Conservation (phyloP, 2,113 vertebrate species). For the Gymnocephalus cernua region DNA sequence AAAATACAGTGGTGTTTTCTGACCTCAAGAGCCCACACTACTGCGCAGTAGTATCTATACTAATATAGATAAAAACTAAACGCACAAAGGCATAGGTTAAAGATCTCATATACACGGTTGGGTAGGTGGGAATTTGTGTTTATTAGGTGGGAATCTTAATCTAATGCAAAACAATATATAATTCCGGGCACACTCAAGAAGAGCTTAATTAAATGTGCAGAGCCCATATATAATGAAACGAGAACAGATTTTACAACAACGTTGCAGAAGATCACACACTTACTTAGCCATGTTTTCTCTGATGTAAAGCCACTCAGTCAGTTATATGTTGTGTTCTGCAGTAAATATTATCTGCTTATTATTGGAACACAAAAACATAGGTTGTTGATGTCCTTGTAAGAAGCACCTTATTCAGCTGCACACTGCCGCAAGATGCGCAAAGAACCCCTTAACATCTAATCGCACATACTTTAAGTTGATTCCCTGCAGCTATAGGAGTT, state of each 20-base stretch:
- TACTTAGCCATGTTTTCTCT: background rate
- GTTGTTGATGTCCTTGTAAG: slow-evolving; percentile 1
- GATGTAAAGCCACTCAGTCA: background rate
- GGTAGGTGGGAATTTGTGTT: background rate
- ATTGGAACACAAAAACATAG: background rate
- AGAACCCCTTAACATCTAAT: slow-evolving; percentile 13
- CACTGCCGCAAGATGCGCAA: background rate
- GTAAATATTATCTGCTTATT: no score
- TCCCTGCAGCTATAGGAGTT: slow-evolving; percentile 3
- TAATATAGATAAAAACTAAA: background rate
- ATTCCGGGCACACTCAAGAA: background rate
- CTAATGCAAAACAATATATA: background rate
- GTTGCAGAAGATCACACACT: background rate
- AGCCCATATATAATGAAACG: background rate
- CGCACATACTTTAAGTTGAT: background rate
- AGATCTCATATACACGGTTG: background rate
- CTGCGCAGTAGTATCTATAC: background rate
- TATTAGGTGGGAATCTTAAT: background rate
- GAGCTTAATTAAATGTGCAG: background rate
- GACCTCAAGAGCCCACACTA: background rate
- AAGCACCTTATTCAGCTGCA: slow-evolving; percentile 26
- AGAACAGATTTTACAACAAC: background rate
- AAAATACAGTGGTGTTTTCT: slow-evolving; percentile 21
- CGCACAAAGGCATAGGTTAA: background rate
- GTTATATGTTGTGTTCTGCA: background rate